These are phyloP conservation scores for Epinephelus awoara DNA, from an alignment of 2,797 vertebrate genomes.

Conservation along the genomic window DNA sequence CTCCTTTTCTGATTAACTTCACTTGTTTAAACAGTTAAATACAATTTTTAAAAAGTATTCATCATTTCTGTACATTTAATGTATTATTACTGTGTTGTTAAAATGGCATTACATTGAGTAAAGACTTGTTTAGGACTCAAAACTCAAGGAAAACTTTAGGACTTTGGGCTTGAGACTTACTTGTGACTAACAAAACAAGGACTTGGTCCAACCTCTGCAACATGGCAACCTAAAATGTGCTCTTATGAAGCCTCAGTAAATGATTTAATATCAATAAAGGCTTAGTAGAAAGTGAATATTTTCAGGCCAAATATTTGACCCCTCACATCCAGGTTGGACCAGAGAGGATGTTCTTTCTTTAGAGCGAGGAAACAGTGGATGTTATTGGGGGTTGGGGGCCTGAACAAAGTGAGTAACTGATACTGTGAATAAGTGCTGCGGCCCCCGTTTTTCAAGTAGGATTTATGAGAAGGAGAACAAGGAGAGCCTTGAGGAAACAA, in stretches of 20 bases:
- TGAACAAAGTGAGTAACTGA: conserved; percentile 56
- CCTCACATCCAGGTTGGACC: conserved; percentile 48
- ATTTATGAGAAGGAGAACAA: conserved; percentile 62
- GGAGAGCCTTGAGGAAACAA: conserved; percentile 53
- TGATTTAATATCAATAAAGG: neutral
- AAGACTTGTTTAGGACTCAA: no score
- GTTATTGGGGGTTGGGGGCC: conserved; percentile 48
- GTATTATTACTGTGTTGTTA: no score
- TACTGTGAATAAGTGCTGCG: conserved; percentile 48
- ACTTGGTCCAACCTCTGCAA: neutral
- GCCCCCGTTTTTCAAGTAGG: conserved; percentile 30
- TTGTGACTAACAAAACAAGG: no score
- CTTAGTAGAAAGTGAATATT: neutral
- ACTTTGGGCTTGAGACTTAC: no score
- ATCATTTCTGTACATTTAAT: no score
- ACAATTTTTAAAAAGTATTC: no score
- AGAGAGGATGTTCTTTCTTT: conserved; percentile 60
- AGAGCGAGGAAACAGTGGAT: conserved; percentile 51
- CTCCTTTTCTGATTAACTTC: no score
- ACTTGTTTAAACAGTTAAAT: no score
- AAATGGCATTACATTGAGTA: no score
- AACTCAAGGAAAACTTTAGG: no score
- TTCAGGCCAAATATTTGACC: conserved; percentile 29
- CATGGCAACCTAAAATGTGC: neutral
- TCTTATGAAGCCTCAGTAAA: neutral